These are phyloP conservation scores for Ploceus nigricollis DNA, from an alignment of 2,113 vertebrate genomes.

Conservation along the genomic window DNA sequence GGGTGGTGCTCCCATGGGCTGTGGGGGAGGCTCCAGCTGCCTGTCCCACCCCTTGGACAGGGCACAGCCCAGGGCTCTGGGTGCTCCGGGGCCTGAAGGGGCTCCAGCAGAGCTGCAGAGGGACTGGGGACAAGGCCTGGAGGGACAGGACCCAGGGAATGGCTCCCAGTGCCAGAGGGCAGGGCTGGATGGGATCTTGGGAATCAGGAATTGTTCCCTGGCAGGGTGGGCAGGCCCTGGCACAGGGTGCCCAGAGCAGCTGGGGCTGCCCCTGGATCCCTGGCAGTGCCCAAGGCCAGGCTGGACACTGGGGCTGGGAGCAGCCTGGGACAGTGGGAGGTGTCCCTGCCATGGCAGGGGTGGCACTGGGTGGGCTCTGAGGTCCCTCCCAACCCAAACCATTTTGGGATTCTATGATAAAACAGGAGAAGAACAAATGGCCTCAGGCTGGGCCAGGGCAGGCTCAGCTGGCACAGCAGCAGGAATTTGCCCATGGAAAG, in stretches of 20 bases:
- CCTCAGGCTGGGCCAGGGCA: neutral
- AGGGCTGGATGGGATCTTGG: neutral
- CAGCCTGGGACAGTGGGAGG: neutral
- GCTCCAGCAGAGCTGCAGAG: neutral
- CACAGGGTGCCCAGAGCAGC: too few species aligned
- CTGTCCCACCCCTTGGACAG: too few species aligned
- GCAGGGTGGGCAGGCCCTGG: neutral
- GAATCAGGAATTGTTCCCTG: neutral
- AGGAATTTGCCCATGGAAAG: neutral
- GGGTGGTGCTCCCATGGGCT: neutral
- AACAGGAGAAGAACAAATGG: neutral
- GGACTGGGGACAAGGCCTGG: neutral
- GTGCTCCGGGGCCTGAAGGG: neutral
- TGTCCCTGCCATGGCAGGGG: too few species aligned
- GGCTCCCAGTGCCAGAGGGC: neutral
- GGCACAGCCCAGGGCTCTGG: too few species aligned
- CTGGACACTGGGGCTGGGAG: too few species aligned
- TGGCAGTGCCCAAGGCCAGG: too few species aligned
- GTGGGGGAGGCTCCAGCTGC: neutral
- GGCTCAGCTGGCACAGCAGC: neutral
- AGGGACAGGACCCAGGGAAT: neutral
- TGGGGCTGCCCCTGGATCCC: too few species aligned
- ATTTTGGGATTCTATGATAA: too few species aligned
- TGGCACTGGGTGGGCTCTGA: too few species aligned
- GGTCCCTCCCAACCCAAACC: too few species aligned